Evolutionary conservation across 2,113 vertebrate species (phyloP).

Genomic region (Craseonycteris thonglongyai): DNA sequence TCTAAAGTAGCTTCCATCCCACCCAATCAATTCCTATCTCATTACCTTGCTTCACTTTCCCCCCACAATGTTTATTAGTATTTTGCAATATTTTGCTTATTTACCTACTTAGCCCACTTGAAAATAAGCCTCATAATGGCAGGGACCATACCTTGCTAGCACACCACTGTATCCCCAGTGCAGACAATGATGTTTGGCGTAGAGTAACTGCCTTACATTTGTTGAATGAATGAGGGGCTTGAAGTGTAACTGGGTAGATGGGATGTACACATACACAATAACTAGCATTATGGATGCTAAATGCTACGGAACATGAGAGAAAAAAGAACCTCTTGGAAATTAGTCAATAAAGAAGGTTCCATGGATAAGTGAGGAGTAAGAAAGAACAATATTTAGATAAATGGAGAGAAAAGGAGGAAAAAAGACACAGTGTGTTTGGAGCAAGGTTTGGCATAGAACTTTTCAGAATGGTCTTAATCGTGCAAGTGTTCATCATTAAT

Average conservation of each 20-base stretch:
- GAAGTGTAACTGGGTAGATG: not conserved
- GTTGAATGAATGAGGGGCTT: not conserved
- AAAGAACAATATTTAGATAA: not conserved
- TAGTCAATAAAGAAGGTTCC: not conserved
- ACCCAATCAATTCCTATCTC: not conserved
- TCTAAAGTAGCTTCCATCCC: not conserved
- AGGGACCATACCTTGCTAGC: not conserved
- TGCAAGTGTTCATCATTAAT: not conserved
- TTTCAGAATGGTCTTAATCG: not conserved
- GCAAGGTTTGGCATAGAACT: not conserved
- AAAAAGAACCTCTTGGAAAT: not conserved
- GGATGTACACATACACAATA: not conserved
- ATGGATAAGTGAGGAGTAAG: not conserved
- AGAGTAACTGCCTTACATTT: conserved; percentile 11
- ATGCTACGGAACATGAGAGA: not conserved
- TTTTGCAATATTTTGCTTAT: not conserved
- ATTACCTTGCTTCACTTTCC: not conserved
- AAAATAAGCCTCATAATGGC: not conserved
- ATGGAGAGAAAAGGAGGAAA: not conserved
- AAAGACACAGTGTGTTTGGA: not conserved
- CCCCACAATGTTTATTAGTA: not conserved
- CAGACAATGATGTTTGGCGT: not conserved
- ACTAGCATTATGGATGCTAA: not conserved
- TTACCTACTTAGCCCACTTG: not conserved
- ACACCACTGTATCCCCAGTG: too few relatives aligned